Conservation (phyloP, 1,140 invertebrate species). For the Helicorthomorpha holstii region DNA sequence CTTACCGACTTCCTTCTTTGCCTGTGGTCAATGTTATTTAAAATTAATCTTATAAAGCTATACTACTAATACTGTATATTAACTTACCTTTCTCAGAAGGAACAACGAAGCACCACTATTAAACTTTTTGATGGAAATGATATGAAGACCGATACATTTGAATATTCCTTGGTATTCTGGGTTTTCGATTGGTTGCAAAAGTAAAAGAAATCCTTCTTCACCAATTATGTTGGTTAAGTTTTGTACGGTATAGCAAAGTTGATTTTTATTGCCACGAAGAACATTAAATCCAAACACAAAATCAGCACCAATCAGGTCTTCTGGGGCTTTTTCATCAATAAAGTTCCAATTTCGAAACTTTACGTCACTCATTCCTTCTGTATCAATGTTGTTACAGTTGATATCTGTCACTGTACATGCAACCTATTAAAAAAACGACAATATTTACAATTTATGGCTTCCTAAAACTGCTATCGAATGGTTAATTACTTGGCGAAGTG, state of each 20-base stretch:
- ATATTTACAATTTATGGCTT: too few species aligned
- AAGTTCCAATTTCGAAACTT: constrained; percentile 20
- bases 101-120: constrained; percentile 1
- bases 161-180: constrained; percentile 18
- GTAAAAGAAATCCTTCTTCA: constrained; percentile 51
- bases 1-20: background rate
- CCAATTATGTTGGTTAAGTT: constrained; percentile 44
- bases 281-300: constrained; percentile 23
- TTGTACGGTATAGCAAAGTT: constrained; percentile 9
- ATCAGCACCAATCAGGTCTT: constrained; percentile 16
- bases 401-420: constrained; percentile 5
- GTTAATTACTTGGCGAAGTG: background rate
- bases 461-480: too few species aligned
- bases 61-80: too few species aligned
- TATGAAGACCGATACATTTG: constrained; percentile 25
- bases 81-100: constrained; percentile 4
- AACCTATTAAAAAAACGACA: too few species aligned
- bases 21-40: background rate
- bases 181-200: constrained; percentile 47
- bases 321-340: constrained; percentile 13
- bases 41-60: background rate
- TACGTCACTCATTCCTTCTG: constrained; percentile 19
- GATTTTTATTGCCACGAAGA: background rate
- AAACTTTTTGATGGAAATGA: constrained; percentile 25
- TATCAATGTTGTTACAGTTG: constrained; percentile 15